Conservation (phyloP, 2,888 invertebrate genomes). For the Epirrhoe tristata region DNA sequence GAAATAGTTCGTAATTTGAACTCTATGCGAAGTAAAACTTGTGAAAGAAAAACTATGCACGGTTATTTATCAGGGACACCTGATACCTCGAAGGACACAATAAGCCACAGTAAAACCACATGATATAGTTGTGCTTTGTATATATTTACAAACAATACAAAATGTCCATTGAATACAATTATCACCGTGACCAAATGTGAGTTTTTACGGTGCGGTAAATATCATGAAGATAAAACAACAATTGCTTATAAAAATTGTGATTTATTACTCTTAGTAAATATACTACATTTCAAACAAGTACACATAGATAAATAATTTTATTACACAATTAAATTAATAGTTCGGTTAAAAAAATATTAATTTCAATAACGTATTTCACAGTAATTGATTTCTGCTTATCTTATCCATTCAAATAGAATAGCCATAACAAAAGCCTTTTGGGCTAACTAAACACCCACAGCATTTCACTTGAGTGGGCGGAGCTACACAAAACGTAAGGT, state of each 20-base stretch:
- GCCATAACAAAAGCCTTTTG: background rate
- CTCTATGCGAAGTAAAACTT: background rate
- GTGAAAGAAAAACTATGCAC: slow-evolving; percentile 8
- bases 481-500: background rate
- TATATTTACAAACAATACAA: slow-evolving; percentile 11
- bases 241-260: too few relatives aligned
- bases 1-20: background rate
- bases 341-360: too few relatives aligned
- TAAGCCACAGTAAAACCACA: slow-evolving; percentile 30
- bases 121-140: background rate
- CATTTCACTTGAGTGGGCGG: background rate
- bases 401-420: slow-evolving; percentile 1
- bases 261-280: too few relatives aligned
- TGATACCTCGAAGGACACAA: slow-evolving; percentile 27
- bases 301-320: too few relatives aligned
- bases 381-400: slow-evolving; percentile 2
- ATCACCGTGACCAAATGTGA: slow-evolving; percentile 19
- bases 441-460: background rate
- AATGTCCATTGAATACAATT: slow-evolving; percentile 20
- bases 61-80: slow-evolving; percentile 12
- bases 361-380: slow-evolving; percentile 1
- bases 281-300: too few relatives aligned
- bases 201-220: slow-evolving; percentile 5
- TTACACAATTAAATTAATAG: too few relatives aligned
- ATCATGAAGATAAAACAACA: too few relatives aligned